Evolutionary conservation across 2,888 invertebrate species (phyloP).

Genomic region (Eupithecia vulgata): DNA sequence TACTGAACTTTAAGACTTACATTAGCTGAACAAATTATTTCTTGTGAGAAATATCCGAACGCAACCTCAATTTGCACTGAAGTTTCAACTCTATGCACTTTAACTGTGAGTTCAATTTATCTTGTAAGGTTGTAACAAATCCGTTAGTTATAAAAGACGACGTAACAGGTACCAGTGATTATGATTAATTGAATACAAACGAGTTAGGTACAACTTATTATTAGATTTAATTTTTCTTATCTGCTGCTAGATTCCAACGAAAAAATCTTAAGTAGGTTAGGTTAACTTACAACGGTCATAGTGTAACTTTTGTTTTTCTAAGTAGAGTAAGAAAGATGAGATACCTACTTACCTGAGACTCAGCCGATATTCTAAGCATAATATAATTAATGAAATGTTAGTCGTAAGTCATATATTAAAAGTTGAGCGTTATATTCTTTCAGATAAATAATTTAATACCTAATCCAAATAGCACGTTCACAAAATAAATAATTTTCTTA

Average conservation of each 20-base stretch:
- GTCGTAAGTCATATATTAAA: too few species aligned
- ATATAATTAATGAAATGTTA: too few species aligned
- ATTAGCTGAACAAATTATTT: conserved; percentile 1
- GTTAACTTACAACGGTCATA: not conserved
- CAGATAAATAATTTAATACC: too few species aligned
- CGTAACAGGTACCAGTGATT: conserved; percentile 33
- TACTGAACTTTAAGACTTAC: not conserved
- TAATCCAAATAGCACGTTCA: too few species aligned
- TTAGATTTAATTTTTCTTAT: not conserved
- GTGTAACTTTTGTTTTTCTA: not conserved
- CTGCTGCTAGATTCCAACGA: not conserved
- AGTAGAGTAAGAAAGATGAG: not conserved
- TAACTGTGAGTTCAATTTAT: not conserved
- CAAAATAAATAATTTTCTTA: too few species aligned
- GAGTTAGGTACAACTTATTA: not conserved
- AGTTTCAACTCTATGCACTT: conserved; percentile 14
- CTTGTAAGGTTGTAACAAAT: conserved; percentile 18
- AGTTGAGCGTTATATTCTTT: too few species aligned
- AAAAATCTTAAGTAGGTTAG: not conserved
- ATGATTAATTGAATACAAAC: conserved; percentile 19
- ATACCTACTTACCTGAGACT: not conserved
- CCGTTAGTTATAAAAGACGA: conserved; percentile 25
- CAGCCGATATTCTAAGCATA: not conserved
- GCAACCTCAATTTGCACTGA: conserved; percentile 4
- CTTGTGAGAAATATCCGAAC: conserved; percentile 4